Conservation (phyloP, 2,113 vertebrate genomes). For the Hippocampus barbouri region DNA sequence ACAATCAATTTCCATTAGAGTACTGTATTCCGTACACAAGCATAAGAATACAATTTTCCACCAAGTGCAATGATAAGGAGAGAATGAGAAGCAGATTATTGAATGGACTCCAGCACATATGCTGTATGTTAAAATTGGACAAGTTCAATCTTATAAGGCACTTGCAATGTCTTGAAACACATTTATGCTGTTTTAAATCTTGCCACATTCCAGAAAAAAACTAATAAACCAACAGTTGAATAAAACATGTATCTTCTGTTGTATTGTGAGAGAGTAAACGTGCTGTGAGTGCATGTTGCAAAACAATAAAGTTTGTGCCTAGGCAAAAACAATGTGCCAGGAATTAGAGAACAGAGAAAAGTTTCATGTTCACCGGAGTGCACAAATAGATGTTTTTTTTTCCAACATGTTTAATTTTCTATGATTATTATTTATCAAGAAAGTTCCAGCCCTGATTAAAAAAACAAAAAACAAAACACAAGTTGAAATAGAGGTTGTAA, state of each 20-base stretch:
- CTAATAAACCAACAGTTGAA: neutral
- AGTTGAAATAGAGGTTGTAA: neutral
- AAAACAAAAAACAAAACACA: neutral
- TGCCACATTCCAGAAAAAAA: neutral
- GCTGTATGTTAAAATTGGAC: too few relatives aligned
- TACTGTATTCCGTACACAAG: neutral
- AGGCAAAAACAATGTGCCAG: neutral
- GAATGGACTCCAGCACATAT: neutral
- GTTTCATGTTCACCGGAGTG: neutral
- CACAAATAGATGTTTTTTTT: neutral
- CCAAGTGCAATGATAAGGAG: neutral
- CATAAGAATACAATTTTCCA: neutral
- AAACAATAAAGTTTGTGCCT: neutral
- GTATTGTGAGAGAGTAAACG: neutral
- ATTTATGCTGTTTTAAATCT: neutral
- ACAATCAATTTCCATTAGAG: neutral
- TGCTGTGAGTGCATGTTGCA: neutral
- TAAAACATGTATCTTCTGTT: neutral
- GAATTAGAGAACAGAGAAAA: neutral
- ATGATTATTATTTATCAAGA: neutral
- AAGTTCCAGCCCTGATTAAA: neutral
- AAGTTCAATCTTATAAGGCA: neutral
- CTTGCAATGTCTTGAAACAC: neutral
- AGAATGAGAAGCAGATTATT: neutral
- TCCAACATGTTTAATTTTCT: neutral